Evolutionary conservation across 2,888 invertebrate genomes (phyloP).

Genomic region (Axea sp.): DNA sequence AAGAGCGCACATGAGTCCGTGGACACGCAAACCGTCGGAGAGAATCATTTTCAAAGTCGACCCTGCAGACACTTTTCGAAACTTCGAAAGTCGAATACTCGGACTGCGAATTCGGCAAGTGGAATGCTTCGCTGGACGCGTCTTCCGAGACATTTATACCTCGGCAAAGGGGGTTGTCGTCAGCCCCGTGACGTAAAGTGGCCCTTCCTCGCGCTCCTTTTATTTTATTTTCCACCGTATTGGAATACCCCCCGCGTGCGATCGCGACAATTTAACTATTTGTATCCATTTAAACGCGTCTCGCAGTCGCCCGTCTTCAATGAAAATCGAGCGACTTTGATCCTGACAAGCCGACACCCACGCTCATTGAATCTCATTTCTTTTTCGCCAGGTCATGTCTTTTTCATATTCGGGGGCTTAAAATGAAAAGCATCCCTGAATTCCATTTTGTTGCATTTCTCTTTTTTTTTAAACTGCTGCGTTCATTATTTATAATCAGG

Average conservation of each 20-base stretch:
- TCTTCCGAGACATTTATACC: slow-evolving; percentile 28
- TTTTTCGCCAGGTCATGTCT: slow-evolving; percentile 36
- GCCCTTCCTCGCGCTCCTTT: background rate
- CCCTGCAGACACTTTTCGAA: no score
- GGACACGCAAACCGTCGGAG: slow-evolving; percentile 8
- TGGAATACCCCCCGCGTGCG: slow-evolving; percentile 66
- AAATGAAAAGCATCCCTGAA: slow-evolving; percentile 1
- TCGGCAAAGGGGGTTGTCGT: slow-evolving; percentile 21
- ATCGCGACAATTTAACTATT: slow-evolving; percentile 72
- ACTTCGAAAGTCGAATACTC: slow-evolving; percentile 12
- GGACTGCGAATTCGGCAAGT: slow-evolving; percentile 6
- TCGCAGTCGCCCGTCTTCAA: slow-evolving; percentile 74
- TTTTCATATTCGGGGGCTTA: slow-evolving; percentile 35
- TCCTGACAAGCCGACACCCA: slow-evolving; percentile 57
- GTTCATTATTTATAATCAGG: slow-evolving; percentile 5
- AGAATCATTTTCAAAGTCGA: no score
- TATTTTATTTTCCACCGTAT: slow-evolving; percentile 34
- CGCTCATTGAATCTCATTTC: slow-evolving; percentile 46
- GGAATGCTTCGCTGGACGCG: slow-evolving; percentile 31
- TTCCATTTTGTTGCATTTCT: background rate
- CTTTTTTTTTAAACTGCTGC: background rate
- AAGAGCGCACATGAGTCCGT: slow-evolving; percentile 33
- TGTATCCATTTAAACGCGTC: slow-evolving; percentile 76
- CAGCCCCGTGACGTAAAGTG: slow-evolving; percentile 37
- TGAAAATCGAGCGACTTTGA: slow-evolving; percentile 66